Evolutionary conservation across 2,888 invertebrate species (phyloP).

Genomic region (Strigamia transsilvanica): DNA sequence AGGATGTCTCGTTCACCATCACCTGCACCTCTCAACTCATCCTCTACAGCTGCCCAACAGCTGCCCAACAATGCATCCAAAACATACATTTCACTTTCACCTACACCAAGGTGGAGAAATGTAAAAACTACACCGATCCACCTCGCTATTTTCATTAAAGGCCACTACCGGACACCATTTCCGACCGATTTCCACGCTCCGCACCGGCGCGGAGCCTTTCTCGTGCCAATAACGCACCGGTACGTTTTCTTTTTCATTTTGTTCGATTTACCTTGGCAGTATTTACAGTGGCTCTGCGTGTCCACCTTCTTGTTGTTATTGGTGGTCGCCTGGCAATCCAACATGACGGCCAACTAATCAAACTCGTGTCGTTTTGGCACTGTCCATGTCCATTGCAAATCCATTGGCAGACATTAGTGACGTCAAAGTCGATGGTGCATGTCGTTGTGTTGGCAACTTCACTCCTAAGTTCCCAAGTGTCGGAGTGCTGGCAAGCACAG

Average conservation of each 20-base stretch:
- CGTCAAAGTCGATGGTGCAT: conserved; percentile 17
- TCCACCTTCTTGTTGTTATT: conserved; percentile 39
- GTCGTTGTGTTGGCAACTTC: conserved; percentile 17
- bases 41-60: not conserved
- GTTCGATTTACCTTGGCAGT: not conserved
- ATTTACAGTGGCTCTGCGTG: conserved; percentile 41
- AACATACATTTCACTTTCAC: not conserved
- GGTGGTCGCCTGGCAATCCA: conserved; percentile 37
- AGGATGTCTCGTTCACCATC: conserved; percentile 22
- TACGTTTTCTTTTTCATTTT: no score
- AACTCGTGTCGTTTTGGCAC: conserved; percentile 34
- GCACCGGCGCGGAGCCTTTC: not conserved
- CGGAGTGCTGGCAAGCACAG: conserved; percentile 30
- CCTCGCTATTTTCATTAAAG: no score
- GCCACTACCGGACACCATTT: no score
- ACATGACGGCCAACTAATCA: conserved; percentile 36
- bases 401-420: conserved; percentile 26
- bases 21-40: conserved; percentile 22
- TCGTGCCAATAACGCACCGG: no score
- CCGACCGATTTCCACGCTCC: no score
- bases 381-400: conserved; percentile 17
- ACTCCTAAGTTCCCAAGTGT: not conserved
- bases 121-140: no score
- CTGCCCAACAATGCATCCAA: conserved; percentile 4
- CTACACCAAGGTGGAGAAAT: not conserved